Evolutionary conservation across 2,888 invertebrate genomes (phyloP), one percentile per base, ranked within the genome.

Genomic region (Lepidocyrtoides sp.): DNA sequence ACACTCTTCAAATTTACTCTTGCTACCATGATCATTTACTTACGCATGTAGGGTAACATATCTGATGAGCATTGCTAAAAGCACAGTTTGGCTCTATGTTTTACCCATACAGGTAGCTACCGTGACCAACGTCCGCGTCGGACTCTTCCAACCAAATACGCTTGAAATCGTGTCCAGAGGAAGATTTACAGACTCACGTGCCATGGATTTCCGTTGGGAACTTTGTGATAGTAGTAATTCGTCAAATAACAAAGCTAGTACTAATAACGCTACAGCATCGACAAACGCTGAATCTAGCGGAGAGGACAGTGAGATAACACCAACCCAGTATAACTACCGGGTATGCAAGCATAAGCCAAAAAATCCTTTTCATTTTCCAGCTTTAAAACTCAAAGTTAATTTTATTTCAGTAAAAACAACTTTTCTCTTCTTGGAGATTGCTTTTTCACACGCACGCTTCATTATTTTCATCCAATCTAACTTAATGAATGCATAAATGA

Each of bases 131-230:
- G 85, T 88, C 84, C 89, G 89, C 60, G 83, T 92, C 54, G 92
- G 92, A 79, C 92, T 92, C 32, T 92, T 91, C 75, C 83, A 85
- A 72, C 79, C 91, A 26, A 92, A 92, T 87, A 92, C 91, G 87
- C 88, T 92, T 88, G 92, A 92, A 90, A 92, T 91, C 69, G 79
- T 86, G 85, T 79, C 90, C 75, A 88, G 81, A 85, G 91, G 91
- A 81, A 85, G 85, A 41, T 91, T 81, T 23, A 48, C 81, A 29
- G 79, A 85, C 72, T 83, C 89, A 60, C 83, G 88, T 87, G 87
- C 89, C 88, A 89, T 92, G 72, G 88, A 91, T 83, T 92, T 92
- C 91, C 91, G 87, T n/a, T 89, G 92, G 92, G 89, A 92, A 57
- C 51, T 20, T 57, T 91, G 91, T 91, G 91, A 91, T 91, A 91